These are phyloP conservation scores for Polyploca ridens DNA, from an alignment of 2,888 invertebrate species.

Conservation along the genomic window DNA sequence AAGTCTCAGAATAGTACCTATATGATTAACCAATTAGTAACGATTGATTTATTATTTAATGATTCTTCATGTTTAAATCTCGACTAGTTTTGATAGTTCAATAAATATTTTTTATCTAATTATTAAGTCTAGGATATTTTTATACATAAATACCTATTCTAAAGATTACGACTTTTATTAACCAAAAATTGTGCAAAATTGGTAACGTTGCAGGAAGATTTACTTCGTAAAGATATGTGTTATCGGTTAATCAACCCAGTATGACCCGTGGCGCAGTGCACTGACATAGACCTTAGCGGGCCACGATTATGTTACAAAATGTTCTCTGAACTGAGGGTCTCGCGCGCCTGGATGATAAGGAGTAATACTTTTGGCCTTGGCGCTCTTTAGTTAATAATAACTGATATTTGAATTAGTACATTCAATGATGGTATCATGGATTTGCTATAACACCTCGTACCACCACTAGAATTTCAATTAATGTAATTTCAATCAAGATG, in stretches of 20 bases:
- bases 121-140: background rate
- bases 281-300: constrained; percentile 65
- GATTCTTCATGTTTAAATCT: background rate
- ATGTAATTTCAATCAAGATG: background rate
- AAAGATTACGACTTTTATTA: background rate
- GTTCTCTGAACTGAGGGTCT: background rate
- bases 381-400: too few species aligned
- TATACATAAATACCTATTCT: background rate
- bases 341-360: background rate
- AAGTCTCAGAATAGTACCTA: background rate
- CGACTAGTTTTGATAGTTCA: constrained; percentile 1
- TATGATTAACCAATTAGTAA: constrained; percentile 2
- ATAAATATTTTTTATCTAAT: background rate
- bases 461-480: background rate
- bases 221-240: constrained; percentile 53
- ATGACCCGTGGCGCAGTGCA: constrained; percentile 37
- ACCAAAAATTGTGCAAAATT: constrained; percentile 41
- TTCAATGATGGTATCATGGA: background rate
- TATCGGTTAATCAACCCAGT: constrained; percentile 73
- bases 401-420: too few species aligned
- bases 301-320: background rate
- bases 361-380: too few species aligned
- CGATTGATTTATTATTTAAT: constrained; percentile 4
- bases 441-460: background rate
- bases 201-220: constrained; percentile 52